Evolutionary conservation across 2,113 vertebrate species (phyloP).

Genomic region (Clarias gariepinus): DNA sequence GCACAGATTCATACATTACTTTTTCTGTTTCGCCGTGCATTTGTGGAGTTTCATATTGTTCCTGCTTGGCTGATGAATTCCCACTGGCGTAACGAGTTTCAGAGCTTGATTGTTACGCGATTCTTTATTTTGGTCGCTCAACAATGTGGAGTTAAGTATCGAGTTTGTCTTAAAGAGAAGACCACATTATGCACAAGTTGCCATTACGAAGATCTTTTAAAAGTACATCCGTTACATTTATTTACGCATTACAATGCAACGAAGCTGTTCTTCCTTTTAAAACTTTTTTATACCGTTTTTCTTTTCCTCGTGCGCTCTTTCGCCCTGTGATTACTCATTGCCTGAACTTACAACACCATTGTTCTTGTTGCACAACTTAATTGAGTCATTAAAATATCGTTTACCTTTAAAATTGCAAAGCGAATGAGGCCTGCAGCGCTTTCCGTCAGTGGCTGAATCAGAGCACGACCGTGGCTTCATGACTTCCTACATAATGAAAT

Average conservation of each 20-base stretch:
- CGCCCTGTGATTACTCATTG: conserved; percentile 38
- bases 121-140: neutral
- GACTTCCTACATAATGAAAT: conserved; percentile 40
- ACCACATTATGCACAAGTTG: too few species aligned
- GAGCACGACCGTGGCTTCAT: conserved; percentile 26
- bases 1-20: too few species aligned
- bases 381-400: conserved; percentile 54
- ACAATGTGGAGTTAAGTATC: neutral
- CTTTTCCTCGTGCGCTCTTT: neutral
- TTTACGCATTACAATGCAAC: neutral
- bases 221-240: neutral
- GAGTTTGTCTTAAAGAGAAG: too few species aligned
- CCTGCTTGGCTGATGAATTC: too few species aligned
- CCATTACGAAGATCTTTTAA: neutral
- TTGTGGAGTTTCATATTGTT: too few species aligned
- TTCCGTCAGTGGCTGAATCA: conserved; percentile 38
- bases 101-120: too few species aligned
- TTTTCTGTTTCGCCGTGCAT: too few species aligned
- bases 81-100: too few species aligned
- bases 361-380: conserved; percentile 49
- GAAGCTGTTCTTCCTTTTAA: neutral
- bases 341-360: conserved; percentile 39
- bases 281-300: neutral
- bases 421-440: conserved; percentile 47
- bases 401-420: conserved; percentile 54